Conservation (phyloP, 2,888 invertebrate genomes). For the Rotaria socialis region DNA sequence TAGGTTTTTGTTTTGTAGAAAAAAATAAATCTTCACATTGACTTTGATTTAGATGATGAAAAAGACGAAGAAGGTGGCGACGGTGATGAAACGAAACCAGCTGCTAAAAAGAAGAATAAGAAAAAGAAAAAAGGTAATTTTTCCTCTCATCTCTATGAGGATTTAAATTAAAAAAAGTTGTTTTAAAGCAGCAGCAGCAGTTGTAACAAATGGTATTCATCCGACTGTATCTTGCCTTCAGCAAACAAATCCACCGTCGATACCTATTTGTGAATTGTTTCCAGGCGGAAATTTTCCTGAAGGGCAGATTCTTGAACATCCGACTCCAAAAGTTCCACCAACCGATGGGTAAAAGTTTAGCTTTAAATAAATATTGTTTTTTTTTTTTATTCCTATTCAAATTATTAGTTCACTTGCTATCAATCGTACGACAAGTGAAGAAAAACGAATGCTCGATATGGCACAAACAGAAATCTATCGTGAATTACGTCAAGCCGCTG, state of each 20-base stretch:
- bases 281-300: slow-evolving; percentile 78
- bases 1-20: not conserved
- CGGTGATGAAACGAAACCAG: slow-evolving; percentile 54
- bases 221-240: slow-evolving; percentile 49
- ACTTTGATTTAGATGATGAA: slow-evolving; percentile 31
- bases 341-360: not conserved
- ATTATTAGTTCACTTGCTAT: slow-evolving; percentile 61
- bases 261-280: slow-evolving; percentile 78
- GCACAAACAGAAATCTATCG: slow-evolving; percentile 87
- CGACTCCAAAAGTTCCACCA: slow-evolving; percentile 68
- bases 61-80: slow-evolving; percentile 49
- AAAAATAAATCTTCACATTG: not conserved
- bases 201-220: slow-evolving; percentile 51
- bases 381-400: no score
- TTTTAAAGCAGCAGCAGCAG: no score
- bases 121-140: slow-evolving; percentile 49
- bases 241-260: slow-evolving; percentile 79
- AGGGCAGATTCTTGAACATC: slow-evolving; percentile 82
- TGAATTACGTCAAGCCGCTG: slow-evolving; percentile 89
- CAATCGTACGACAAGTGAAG: slow-evolving; percentile 70
- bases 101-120: slow-evolving; percentile 58
- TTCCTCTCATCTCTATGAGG: not conserved
- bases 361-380: no score
- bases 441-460: slow-evolving; percentile 77
- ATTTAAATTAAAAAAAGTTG: slow-evolving; percentile 45